A percentile compares a stretch with the other conserved stretches of the same genome.
Conservation (phyloP, 2,888 invertebrate genomes). For the Ischnura elegans region DNA sequence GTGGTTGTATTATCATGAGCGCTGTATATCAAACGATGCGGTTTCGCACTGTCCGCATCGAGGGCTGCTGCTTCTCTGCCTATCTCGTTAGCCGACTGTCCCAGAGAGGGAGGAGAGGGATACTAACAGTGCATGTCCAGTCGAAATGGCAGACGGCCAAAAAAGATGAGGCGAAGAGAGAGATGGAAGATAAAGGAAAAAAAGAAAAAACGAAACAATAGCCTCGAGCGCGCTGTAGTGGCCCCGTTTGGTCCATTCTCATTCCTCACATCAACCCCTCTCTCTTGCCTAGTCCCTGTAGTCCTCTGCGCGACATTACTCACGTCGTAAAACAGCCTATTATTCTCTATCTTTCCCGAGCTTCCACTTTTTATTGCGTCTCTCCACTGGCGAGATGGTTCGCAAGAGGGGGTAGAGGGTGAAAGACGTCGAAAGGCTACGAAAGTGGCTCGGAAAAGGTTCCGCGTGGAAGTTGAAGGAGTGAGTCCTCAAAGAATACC, state of each 20-base stretch:
- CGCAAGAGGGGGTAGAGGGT: neutral
- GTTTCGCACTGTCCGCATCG: neutral
- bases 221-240: neutral
- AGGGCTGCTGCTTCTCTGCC: neutral
- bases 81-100: neutral
- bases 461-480: neutral
- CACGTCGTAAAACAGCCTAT: constrained; percentile 45
- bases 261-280: neutral
- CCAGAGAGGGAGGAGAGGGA: neutral
- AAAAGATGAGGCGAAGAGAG: neutral
- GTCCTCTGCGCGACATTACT: constrained; percentile 12
- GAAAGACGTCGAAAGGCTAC: neutral
- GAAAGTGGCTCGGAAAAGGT: neutral
- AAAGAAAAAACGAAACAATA: neutral
- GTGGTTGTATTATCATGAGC: neutral
- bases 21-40: neutral
- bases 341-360: constrained; percentile 6
- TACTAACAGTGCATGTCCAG: neutral
- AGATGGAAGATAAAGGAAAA: neutral
- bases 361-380: constrained; percentile 22
- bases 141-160: constrained; percentile 26
- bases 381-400: neutral
- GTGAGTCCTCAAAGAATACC: neutral
- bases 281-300: too few relatives aligned
- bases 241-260: neutral